phyloP scores from a whole-genome alignment of 2,888 invertebrate species.

The Tipula helvola region DNA sequence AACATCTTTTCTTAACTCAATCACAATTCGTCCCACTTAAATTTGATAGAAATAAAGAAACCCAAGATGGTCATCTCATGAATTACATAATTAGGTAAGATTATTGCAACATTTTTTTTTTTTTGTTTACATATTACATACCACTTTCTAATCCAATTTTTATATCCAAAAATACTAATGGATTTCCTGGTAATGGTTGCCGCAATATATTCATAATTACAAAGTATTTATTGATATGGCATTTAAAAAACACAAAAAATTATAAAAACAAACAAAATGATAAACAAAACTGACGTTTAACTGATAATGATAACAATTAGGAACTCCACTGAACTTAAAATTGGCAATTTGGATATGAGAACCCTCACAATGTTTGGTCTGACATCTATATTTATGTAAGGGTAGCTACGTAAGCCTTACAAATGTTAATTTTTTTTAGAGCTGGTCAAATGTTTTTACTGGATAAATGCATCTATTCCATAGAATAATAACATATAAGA shows the following conservation, averaged over 20 bases:
- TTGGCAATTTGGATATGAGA: background rate
- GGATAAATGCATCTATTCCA: too few species aligned
- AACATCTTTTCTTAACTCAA: conserved; percentile 71
- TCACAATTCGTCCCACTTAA: conserved; percentile 68
- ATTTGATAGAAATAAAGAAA: conserved; percentile 17
- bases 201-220: background rate
- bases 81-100: background rate
- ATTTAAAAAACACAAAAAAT: background rate
- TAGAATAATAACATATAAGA: too few species aligned
- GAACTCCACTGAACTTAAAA: background rate
- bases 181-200: conserved; percentile 33
- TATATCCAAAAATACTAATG: conserved; percentile 59
- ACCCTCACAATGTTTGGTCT: background rate
- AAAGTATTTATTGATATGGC: background rate
- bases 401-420: background rate
- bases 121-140: conserved; percentile 25
- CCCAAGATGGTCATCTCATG: background rate
- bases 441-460: too few species aligned
- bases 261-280: background rate
- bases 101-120: background rate
- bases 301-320: background rate
- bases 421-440: background rate
- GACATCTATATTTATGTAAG: background rate
- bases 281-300: background rate
- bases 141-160: conserved; percentile 54